These are phyloP conservation scores for Morpho helenor DNA, from an alignment of 2,888 invertebrate species.

Conservation along the genomic window DNA sequence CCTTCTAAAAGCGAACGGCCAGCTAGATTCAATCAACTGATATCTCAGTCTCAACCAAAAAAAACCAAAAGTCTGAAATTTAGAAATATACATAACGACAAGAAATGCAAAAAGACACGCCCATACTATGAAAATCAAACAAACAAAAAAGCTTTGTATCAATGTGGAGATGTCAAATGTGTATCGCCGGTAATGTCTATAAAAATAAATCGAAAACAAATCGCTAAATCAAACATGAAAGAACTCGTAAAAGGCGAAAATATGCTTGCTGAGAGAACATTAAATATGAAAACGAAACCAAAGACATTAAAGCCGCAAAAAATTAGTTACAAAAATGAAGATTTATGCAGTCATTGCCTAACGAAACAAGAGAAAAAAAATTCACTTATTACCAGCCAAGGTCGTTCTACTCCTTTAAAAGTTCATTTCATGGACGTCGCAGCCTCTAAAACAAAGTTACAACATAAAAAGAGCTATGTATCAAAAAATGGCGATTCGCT, in stretches of 20 bases:
- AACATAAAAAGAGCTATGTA: conserved; percentile 4
- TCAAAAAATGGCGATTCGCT: conserved; percentile 1
- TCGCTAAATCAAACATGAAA: neutral
- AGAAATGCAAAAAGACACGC: conserved; percentile 15
- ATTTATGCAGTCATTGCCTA: conserved; percentile 12
- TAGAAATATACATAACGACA: conserved; percentile 24
- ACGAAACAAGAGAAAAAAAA: conserved; percentile 5
- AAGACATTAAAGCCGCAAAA: neutral
- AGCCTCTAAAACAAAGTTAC: neutral
- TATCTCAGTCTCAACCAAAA: conserved; percentile 7
- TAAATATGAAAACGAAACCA: conserved; percentile 3
- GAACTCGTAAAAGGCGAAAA: neutral
- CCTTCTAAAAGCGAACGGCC: conserved; percentile 19
- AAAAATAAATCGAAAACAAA: conserved; percentile 3
- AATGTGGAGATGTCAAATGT: conserved; percentile 15
- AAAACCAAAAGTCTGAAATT: conserved; percentile 24
- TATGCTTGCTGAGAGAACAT: neutral
- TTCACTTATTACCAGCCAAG: conserved; percentile 1
- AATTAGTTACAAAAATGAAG: neutral
- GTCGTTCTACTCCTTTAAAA: conserved; percentile 9
- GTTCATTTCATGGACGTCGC: conserved; percentile 18
- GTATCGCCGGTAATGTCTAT: neutral
- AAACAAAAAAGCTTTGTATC: conserved; percentile 16
- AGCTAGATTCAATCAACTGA: neutral
- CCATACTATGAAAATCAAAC: conserved; percentile 5